These are phyloP conservation scores for Blera fallax DNA, from an alignment of 2,888 invertebrate genomes.

Conservation along the genomic window DNA sequence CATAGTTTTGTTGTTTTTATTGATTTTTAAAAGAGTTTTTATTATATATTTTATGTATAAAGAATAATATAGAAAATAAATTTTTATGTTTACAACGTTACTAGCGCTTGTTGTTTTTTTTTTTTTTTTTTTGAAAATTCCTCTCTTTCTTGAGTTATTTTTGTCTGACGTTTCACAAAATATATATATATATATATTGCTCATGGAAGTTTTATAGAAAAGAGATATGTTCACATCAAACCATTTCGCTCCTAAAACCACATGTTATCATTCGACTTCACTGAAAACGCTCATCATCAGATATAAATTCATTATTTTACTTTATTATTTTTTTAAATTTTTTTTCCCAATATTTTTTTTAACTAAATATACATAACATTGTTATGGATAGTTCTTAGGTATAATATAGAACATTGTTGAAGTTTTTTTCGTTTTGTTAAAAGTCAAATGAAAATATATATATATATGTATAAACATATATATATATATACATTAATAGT, in stretches of 20 bases:
- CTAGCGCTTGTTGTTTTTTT: conserved; percentile 67
- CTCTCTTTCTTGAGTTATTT: conserved; percentile 12
- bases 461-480: too few relatives aligned
- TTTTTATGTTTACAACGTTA: conserved; percentile 68
- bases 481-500: conserved; percentile 37
- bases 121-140: conserved; percentile 44
- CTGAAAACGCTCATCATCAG: conserved; percentile 71
- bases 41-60: conserved; percentile 65
- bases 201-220: conserved; percentile 21
- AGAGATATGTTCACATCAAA: conserved; percentile 30
- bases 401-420: conserved; percentile 39
- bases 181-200: conserved; percentile 5
- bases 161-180: conserved; percentile 34
- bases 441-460: conserved; percentile 22
- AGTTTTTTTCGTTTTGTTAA: conserved; percentile 45
- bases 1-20: conserved; percentile 69
- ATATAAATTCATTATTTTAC: conserved; percentile 49
- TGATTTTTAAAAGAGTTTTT: conserved; percentile 57
- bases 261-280: conserved; percentile 68
- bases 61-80: conserved; percentile 67
- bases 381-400: conserved; percentile 24
- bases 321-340: conserved; percentile 9
- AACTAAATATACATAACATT: conserved; percentile 39
- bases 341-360: conserved; percentile 40
- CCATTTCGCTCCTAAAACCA: conserved; percentile 62